Evolutionary conservation across 2,888 invertebrate genomes (phyloP).

Genomic region (Sturmia bella): DNA sequence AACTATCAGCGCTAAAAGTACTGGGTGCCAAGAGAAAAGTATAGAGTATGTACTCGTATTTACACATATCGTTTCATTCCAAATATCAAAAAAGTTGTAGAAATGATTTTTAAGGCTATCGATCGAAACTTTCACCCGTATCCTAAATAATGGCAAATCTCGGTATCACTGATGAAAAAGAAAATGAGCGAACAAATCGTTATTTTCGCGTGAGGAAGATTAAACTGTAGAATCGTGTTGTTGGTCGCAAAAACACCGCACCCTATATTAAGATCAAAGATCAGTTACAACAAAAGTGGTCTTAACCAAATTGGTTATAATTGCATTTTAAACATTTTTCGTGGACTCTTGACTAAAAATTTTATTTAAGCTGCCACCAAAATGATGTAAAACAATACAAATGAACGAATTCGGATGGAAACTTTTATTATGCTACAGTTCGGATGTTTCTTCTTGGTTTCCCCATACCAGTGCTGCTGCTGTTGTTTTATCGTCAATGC

Average conservation of each 20-base stretch:
- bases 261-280: slow-evolving; percentile 49
- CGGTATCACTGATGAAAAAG: too few species aligned
- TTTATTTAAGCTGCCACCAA: slow-evolving; percentile 45
- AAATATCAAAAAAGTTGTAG: too few species aligned
- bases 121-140: too few species aligned
- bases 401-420: slow-evolving; percentile 55
- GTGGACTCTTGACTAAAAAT: slow-evolving; percentile 33
- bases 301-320: slow-evolving; percentile 71
- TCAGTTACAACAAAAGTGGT: slow-evolving; percentile 70
- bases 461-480: background rate
- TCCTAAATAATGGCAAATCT: too few species aligned
- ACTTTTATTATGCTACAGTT: slow-evolving; percentile 14
- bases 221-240: too few species aligned
- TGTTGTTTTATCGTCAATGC: slow-evolving; percentile 5
- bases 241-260: slow-evolving; percentile 11
- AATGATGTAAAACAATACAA: slow-evolving; percentile 48
- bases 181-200: too few species aligned
- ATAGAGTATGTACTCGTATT: too few species aligned
- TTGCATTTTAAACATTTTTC: slow-evolving; percentile 58
- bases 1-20: too few species aligned
- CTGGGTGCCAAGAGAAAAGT: too few species aligned
- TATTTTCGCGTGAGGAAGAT: too few species aligned
- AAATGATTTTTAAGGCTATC: too few species aligned
- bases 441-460: background rate
- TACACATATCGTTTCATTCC: too few species aligned